A percentile compares a stretch with the other conserved stretches of the same genome.
Conservation (phyloP, 2,113 vertebrate genomes). For the Jacana jacana region DNA sequence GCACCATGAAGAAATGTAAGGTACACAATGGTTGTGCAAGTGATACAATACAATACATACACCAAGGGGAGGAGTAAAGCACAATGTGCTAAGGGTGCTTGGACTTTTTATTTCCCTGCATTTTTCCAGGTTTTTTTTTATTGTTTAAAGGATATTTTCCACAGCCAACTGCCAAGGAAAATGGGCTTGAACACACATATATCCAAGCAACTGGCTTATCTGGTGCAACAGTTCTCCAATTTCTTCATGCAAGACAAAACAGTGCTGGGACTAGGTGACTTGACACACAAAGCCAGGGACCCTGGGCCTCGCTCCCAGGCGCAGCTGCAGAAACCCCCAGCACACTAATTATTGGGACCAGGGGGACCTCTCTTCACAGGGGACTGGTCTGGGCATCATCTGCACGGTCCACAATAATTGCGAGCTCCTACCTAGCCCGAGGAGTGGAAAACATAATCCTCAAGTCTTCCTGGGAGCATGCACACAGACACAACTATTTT, state of each 20-base stretch:
- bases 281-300: neutral
- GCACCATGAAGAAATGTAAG: neutral
- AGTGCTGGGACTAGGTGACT: neutral
- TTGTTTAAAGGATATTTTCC: neutral
- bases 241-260: neutral
- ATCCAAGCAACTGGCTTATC: neutral
- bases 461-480: neutral
- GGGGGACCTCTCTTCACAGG: neutral
- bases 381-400: fast-evolving
- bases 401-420: fast-evolving
- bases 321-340: neutral
- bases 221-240: neutral
- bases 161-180: neutral
- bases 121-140: neutral
- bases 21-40: neutral
- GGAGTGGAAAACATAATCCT: neutral
- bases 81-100: neutral
- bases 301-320: neutral
- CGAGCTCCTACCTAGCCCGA: neutral
- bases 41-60: neutral
- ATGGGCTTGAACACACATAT: fast-evolving
- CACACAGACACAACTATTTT: fast-evolving
- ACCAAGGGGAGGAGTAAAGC: neutral
- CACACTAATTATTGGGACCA: neutral
- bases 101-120: neutral